These are phyloP conservation scores for Brachystomella parvula DNA, from an alignment of 1,140 invertebrate species.

Conservation along the genomic window DNA sequence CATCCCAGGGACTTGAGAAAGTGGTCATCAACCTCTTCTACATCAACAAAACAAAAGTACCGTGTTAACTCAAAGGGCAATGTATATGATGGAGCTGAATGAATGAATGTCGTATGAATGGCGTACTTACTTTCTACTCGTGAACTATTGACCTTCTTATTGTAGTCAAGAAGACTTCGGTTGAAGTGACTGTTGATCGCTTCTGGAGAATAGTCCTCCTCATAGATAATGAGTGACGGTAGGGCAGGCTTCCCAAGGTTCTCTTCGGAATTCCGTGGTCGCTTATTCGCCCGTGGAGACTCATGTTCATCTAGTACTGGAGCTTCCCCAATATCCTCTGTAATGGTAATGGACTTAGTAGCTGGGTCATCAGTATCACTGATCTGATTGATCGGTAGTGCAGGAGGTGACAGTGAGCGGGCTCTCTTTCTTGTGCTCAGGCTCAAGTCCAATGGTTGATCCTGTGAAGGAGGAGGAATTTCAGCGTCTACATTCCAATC, in stretches of 20 bases:
- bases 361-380: neutral
- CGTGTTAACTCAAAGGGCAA: too few species aligned
- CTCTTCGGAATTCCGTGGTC: neutral
- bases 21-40: constrained; percentile 2
- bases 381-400: neutral
- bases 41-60: too few species aligned
- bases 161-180: neutral
- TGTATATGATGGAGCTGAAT: too few species aligned
- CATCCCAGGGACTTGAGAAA: neutral
- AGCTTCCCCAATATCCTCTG: neutral
- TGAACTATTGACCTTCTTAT: too few species aligned
- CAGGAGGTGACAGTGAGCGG: neutral
- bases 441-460: neutral
- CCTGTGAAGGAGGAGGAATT: neutral
- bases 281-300: too few species aligned
- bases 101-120: too few species aligned
- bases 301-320: too few species aligned
- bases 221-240: neutral
- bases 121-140: too few species aligned
- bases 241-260: neutral
- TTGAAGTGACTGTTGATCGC: neutral
- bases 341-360: neutral
- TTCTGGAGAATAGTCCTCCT: neutral
- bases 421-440: neutral
- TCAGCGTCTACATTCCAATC: too few species aligned